Percentiles rank a stretch among this genome's conserved stretches.
These are phyloP conservation scores for Hetaerina titia DNA, from an alignment of 2,888 invertebrate genomes.

Conservation along the genomic window DNA sequence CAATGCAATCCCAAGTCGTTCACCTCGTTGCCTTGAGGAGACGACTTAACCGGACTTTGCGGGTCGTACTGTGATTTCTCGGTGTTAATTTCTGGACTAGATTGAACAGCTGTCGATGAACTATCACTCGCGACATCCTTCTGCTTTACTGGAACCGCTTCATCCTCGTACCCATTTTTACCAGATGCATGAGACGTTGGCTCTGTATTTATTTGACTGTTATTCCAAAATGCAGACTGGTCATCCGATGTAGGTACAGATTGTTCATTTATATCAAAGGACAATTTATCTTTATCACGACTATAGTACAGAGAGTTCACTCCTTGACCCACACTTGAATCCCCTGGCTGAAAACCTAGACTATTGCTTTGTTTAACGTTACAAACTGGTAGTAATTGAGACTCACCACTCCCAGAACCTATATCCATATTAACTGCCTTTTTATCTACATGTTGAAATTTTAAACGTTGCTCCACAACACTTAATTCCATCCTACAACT, in stretches of 20 bases:
- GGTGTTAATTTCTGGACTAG: neutral
- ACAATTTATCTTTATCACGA: conserved; percentile 14
- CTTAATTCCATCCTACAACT: conserved; percentile 39
- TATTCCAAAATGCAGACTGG: neutral
- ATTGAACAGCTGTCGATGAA: neutral
- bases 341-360: neutral
- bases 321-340: neutral
- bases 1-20: conserved; percentile 33
- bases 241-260: neutral
- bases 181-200: conserved; percentile 12
- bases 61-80: neutral
- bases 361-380: neutral
- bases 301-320: neutral
- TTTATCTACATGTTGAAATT: neutral
- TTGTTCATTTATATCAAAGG: neutral
- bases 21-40: neutral
- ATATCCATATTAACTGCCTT: conserved; percentile 8
- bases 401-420: neutral
- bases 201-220: neutral
- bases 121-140: neutral
- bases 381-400: neutral
- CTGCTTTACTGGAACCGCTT: conserved; percentile 30
- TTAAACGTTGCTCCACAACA: conserved; percentile 21
- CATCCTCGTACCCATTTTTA: conserved; percentile 18
- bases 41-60: neutral